Conservation (phyloP, 2,888 invertebrate genomes). For the Heliconius sara region DNA sequence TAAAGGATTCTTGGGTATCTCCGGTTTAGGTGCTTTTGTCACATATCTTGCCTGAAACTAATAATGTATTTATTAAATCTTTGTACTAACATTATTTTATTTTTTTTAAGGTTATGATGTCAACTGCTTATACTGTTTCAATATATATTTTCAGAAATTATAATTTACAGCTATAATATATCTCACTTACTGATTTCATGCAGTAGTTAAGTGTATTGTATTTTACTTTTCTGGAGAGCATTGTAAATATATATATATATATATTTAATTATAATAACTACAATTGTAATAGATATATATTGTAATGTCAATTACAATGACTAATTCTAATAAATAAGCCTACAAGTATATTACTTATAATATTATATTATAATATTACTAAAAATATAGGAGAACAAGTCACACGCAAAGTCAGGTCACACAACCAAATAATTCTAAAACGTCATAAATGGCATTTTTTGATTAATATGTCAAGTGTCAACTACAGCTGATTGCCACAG, state of each 20-base stretch:
- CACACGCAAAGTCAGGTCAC: no score
- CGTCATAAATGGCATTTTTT: background rate
- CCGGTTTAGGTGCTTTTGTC: slow-evolving; percentile 73
- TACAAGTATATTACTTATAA: no score
- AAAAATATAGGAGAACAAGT: background rate
- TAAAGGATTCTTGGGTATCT: slow-evolving; percentile 88
- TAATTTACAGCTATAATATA: background rate
- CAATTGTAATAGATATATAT: background rate
- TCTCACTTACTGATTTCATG: slow-evolving; percentile 39
- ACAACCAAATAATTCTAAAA: background rate
- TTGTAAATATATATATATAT: background rate
- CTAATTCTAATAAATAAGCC: background rate
- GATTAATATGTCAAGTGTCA: background rate
- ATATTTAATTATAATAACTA: background rate
- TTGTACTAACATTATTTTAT: background rate
- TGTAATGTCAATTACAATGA: background rate
- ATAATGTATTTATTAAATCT: slow-evolving; percentile 19
- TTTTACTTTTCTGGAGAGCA: slow-evolving; percentile 30
- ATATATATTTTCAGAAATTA: background rate
- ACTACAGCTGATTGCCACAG: slow-evolving; percentile 23
- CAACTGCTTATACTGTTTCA: background rate
- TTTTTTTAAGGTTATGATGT: background rate
- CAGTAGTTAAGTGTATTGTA: slow-evolving; percentile 18
- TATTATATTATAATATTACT: background rate
- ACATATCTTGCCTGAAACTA: slow-evolving; percentile 64